Conservation (phyloP, 2,113 vertebrate species). For the Arenaria interpres region DNA sequence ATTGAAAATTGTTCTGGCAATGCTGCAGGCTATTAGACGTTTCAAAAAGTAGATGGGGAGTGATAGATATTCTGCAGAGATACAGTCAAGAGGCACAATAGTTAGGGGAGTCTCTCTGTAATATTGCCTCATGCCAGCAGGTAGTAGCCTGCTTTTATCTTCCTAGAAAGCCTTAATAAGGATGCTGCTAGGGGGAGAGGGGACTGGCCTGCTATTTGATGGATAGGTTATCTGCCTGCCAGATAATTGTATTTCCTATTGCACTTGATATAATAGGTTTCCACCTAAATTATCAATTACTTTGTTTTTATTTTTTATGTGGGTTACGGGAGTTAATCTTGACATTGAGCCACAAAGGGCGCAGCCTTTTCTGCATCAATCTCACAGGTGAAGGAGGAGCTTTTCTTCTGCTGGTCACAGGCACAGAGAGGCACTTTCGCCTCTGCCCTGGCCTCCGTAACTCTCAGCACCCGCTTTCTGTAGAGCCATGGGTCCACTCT, state of each 20-base stretch:
- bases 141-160: slow-evolving; percentile 14
- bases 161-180: slow-evolving; percentile 38
- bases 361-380: not conserved
- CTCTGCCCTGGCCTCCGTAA: not conserved
- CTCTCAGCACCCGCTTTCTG: not conserved
- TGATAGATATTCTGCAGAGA: slow-evolving; percentile 16
- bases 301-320: slow-evolving; percentile 42
- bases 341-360: slow-evolving; percentile 3
- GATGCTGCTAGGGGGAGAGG: not conserved
- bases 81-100: not conserved
- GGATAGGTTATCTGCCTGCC: slow-evolving; percentile 24
- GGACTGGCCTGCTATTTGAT: not conserved
- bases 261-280: slow-evolving; percentile 36
- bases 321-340: not conserved
- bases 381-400: not conserved
- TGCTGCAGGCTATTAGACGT: slow-evolving; percentile 21
- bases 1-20: slow-evolving; percentile 39
- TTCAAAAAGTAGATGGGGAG: slow-evolving; percentile 5
- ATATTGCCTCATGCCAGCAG: not conserved
- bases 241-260: slow-evolving; percentile 67
- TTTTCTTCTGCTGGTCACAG: not conserved
- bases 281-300: slow-evolving; percentile 52
- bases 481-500: not conserved
- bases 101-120: not conserved
- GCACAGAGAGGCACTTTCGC: not conserved